Evolutionary conservation across 2,113 vertebrate genomes (phyloP), one percentile per base, ranked within the genome.

Genomic region (Saccopteryx bilineata): DNA sequence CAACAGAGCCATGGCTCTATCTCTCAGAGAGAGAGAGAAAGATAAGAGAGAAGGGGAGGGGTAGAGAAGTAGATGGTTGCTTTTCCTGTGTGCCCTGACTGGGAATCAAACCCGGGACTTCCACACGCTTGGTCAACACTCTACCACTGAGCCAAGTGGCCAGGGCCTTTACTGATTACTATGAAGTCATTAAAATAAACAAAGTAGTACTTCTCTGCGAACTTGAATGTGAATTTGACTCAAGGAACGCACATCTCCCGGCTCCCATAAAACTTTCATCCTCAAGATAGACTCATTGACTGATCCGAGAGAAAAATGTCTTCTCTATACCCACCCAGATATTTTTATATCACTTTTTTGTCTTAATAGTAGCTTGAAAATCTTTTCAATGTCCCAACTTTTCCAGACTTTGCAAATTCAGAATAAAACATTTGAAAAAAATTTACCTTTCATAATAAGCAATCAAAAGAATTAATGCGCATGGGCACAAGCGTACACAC

Each of bases 371-470:
- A 68, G 7, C n/a, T 83, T 68, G 19, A 87, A 78, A 91, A n/a
- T 56, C 81, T 33, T 46, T 69, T 82, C 17, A 71, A 10, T 56
- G 21, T 63, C 69, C 18, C 58, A 58, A 84, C 23, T 58, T 85
- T 79, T 80, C 17, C 81, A 74, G 15, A 1, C 2, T 74, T 69
- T 56, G 61, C 87, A 60, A 90, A 48, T 74, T 69, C 82, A 76
- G 81, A 90, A 24, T 56, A 56, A 95, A 76, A 66, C 26, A 14
- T 86, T 61, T 76, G 24, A 58, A 87, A 46, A 82, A 91, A 91
- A 92, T 54, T 7, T 65, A 76, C 52, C 66, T 86, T n/a, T 9
- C 21, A 63, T 48, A 63, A 69, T 15, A 81, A 87, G 39, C 8
- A 61, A 46, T 33, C 11, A 39, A 80, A 79, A 90, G 56, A 46